A percentile compares a stretch with the other conserved stretches of the same genome.
These are phyloP conservation scores for Apis laboriosa DNA, from an alignment of 1,140 invertebrate genomes.

Conservation along the genomic window DNA sequence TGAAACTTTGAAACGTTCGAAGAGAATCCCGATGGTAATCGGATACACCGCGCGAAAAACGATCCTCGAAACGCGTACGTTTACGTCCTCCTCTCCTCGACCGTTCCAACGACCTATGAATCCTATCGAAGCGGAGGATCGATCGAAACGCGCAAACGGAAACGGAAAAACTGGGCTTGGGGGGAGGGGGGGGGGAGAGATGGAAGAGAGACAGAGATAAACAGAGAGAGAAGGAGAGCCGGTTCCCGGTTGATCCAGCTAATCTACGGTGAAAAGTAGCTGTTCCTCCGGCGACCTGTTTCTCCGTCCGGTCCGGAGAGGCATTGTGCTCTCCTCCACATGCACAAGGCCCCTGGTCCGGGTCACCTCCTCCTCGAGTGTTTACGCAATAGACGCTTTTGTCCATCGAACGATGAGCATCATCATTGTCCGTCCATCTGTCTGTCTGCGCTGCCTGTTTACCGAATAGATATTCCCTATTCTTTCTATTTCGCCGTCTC, in stretches of 20 bases:
- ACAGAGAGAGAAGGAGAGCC: no score
- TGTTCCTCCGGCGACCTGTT: slow-evolving; percentile 14
- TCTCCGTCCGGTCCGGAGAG: slow-evolving; percentile 42
- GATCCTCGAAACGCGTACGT: background rate
- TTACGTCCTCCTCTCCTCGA: background rate
- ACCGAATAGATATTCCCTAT: slow-evolving; percentile 76
- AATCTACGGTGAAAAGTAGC: slow-evolving; percentile 49
- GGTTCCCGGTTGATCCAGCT: slow-evolving; percentile 19
- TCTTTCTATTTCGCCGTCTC: background rate
- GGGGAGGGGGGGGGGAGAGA: no score
- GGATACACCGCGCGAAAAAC: slow-evolving; percentile 4
- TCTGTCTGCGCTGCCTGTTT: slow-evolving; percentile 73
- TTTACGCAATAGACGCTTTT: slow-evolving; percentile 81
- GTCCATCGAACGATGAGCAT: slow-evolving; percentile 79
- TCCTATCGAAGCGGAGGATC: slow-evolving; percentile 20
- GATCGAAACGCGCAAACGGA: background rate
- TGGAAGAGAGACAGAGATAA: background rate
- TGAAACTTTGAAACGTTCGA: background rate
- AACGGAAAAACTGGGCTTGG: slow-evolving; percentile 11
- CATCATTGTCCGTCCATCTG: slow-evolving; percentile 77
- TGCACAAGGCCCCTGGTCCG: background rate
- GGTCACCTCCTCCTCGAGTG: slow-evolving; percentile 73
- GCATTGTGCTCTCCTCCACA: slow-evolving; percentile 13
- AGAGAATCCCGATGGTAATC: slow-evolving; percentile 30
- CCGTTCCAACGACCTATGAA: background rate